Base-by-base conservation (phyloP, 2,797 vertebrate genomes). In the Paedocypris micromegethes region DNA sequence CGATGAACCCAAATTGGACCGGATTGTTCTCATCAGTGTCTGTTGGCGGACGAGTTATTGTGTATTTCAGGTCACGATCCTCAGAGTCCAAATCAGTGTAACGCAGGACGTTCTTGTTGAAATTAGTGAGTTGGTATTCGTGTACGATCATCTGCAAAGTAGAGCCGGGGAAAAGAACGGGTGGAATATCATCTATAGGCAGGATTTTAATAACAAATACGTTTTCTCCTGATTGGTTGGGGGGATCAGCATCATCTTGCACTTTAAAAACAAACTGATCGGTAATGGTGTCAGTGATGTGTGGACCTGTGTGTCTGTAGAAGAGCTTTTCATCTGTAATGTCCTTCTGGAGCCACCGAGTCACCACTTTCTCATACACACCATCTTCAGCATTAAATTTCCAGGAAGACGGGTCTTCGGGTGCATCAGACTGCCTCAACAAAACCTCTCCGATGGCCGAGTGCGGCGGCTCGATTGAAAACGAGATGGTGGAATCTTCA, bases 231-330 rank as follows among this genome's bases (percentile, higher is more conserved):
- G 94, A 98, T 66, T 83, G 87, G 45, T 98, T 97, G 3, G 96
- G 95, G 0, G 96, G 95, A 66, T 98, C 95, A 0, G 95, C 94
- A 82, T 95, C 93, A 76, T 98, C 96, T 79, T 93, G 92, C n/a
- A 94, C 92, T 64, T 86, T 92, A 68, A 98, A 98, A 5, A 82
- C 37, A 3, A 98, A 88, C 70, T 92, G 93, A 80, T 98, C 95
- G 66, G 83, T 87, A 59, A 92, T 64, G 0, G 91, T 79, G 0
- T 91, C 82, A 1, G 91, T 92, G 73, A 84, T 92, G 68, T 97
- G 95, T 46, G 91, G 87, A 2, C 95, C 95, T 0, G 83, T 83
- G 76, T 98, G 94, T 54, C 84, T 89, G 74, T 95, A 98, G 79
- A 93, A 97, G 43, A 98, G 78, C 73, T 86, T 91, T 1, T 94